phyloP scores from a whole-genome alignment of 2,888 invertebrate species.

The Ischnus inquisitorius region DNA sequence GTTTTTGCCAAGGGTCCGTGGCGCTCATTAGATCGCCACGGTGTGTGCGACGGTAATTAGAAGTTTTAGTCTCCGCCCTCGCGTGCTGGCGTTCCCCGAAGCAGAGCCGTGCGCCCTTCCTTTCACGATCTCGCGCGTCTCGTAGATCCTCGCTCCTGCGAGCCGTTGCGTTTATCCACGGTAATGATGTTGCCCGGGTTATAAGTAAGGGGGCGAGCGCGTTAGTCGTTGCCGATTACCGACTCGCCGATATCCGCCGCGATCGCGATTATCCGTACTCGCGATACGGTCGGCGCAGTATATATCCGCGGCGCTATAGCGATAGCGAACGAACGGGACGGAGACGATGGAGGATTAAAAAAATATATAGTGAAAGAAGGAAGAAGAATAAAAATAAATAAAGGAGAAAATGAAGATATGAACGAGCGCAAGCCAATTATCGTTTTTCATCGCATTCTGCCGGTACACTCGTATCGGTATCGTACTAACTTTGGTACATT shows the following conservation, averaged over 20 bases:
- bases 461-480: conserved; percentile 3
- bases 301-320: background rate
- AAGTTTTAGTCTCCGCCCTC: conserved; percentile 80
- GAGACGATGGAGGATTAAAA: background rate
- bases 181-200: conserved; percentile 78
- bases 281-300: conserved; percentile 14
- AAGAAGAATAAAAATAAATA: background rate
- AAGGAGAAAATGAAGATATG: conserved; percentile 66
- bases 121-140: conserved; percentile 15
- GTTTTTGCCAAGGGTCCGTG: conserved; percentile 79
- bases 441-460: conserved; percentile 71
- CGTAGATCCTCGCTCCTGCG: conserved; percentile 1
- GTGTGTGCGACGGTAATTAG: conserved; percentile 81
- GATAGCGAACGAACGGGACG: background rate
- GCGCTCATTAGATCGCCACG: conserved; percentile 82
- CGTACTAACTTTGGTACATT: background rate
- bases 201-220: conserved; percentile 72
- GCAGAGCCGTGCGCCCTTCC: conserved; percentile 40
- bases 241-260: conserved; percentile 75
- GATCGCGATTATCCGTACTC: conserved; percentile 72
- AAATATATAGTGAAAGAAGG: background rate
- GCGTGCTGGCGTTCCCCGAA: conserved; percentile 71
- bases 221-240: conserved; percentile 74
- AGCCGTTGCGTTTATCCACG: conserved; percentile 64
- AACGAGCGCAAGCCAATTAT: conserved; percentile 74